Percentiles rank a stretch among this genome's conserved stretches.
phyloP scores from a whole-genome alignment of 2,888 invertebrate genomes.

The Caenorhabditis plicata region DNA sequence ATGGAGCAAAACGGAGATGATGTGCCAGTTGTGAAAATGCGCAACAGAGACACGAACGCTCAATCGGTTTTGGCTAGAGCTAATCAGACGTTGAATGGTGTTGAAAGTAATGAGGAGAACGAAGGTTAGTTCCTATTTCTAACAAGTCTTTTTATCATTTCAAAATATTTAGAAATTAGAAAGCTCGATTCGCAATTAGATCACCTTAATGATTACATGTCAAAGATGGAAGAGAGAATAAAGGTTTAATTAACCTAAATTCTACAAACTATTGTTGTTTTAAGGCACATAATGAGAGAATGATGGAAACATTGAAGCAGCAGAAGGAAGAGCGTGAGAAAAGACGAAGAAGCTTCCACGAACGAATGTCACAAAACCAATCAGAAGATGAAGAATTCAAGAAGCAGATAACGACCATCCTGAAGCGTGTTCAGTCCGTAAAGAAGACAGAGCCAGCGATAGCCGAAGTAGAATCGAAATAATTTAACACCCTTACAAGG shows the following conservation, averaged over 20 bases:
- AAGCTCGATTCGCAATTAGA: constrained; percentile 63
- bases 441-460: constrained; percentile 17
- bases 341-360: constrained; percentile 62
- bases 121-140: constrained; percentile 43
- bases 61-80: constrained; percentile 46
- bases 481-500: too few species aligned
- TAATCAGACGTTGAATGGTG: constrained; percentile 55
- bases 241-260: constrained; percentile 11
- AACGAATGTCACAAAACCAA: constrained; percentile 50
- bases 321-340: constrained; percentile 63
- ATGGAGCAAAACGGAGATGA: constrained; percentile 24
- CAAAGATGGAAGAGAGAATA: constrained; percentile 52
- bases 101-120: constrained; percentile 55
- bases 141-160: not conserved
- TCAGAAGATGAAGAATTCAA: constrained; percentile 64
- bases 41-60: constrained; percentile 32
- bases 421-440: constrained; percentile 49
- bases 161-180: constrained; percentile 58
- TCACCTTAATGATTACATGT: constrained; percentile 65
- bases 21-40: constrained; percentile 33
- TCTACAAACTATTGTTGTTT: constrained; percentile 4
- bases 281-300: constrained; percentile 54
- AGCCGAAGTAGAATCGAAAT: constrained; percentile 10
- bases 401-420: constrained; percentile 50
- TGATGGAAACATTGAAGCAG: constrained; percentile 58